phyloP scores from a whole-genome alignment of 2,888 invertebrate genomes.

The Urechis unicinctus region DNA sequence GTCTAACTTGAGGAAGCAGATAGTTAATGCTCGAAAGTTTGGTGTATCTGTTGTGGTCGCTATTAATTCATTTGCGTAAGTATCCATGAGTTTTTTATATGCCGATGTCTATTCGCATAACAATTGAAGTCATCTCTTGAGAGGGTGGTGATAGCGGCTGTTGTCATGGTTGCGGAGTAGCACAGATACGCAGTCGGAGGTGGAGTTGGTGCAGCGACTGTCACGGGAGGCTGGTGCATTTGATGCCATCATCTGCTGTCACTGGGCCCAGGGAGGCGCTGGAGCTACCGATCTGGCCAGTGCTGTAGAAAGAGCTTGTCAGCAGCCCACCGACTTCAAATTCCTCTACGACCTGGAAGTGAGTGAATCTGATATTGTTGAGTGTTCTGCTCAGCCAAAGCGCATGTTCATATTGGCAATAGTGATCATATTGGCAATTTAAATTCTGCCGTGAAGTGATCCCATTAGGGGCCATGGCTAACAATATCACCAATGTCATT shows the following conservation, averaged over 20 bases:
- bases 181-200: constrained; percentile 77
- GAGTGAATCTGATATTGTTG: constrained; percentile 14
- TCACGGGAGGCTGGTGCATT: constrained; percentile 75
- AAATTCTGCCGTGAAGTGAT: background rate
- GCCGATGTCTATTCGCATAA: background rate
- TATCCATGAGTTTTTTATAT: constrained; percentile 15
- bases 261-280: constrained; percentile 81
- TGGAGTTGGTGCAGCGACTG: constrained; percentile 68
- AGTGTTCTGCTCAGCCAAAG: background rate
- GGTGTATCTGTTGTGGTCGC: constrained; percentile 92
- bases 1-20: constrained; percentile 86
- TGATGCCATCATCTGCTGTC: constrained; percentile 77
- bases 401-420: background rate
- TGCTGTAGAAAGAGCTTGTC: constrained; percentile 74
- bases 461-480: too few relatives aligned
- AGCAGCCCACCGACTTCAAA: constrained; percentile 57
- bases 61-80: constrained; percentile 78
- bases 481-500: too few relatives aligned
- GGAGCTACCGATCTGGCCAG: constrained; percentile 82
- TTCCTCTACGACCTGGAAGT: constrained; percentile 53
- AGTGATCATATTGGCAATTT: background rate
- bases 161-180: constrained; percentile 51
- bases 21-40: constrained; percentile 81
- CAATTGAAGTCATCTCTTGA: background rate
- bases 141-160: background rate